A percentile compares a stretch with the other conserved stretches of the same genome.
Evolutionary conservation across 1,140 invertebrate species (phyloP).

Genomic region (Drosophila subobscura): DNA sequence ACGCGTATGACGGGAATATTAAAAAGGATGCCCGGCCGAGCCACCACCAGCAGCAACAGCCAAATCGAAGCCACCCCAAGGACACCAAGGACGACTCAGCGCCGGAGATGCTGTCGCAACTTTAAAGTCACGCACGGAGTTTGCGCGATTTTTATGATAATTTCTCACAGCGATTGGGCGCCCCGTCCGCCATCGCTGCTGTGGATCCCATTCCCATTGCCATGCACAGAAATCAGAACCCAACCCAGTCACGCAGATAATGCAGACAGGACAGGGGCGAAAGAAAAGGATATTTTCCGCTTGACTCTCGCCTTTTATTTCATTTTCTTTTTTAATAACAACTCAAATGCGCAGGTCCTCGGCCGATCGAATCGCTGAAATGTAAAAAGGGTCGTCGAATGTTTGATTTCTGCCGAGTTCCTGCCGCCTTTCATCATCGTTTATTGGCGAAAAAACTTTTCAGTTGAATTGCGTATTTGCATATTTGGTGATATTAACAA

Average conservation of each 20-base stretch:
- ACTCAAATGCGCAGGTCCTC: constrained; percentile 55
- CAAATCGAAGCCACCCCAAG: constrained; percentile 27
- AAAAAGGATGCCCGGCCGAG: constrained; percentile 57
- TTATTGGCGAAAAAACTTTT: constrained; percentile 62
- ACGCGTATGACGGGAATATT: constrained; percentile 79
- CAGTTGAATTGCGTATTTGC: constrained; percentile 69
- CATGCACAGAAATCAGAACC: neutral
- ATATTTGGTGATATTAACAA: constrained; percentile 71
- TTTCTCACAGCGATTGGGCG: constrained; percentile 68
- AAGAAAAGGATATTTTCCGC: constrained; percentile 54
- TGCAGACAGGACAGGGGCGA: neutral
- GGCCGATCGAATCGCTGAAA: constrained; percentile 58
- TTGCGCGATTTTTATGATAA: constrained; percentile 81
- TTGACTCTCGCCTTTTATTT: constrained; percentile 25
- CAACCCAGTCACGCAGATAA: constrained; percentile 22
- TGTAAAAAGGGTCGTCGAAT: constrained; percentile 60
- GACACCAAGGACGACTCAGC: neutral
- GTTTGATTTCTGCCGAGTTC: constrained; percentile 5
- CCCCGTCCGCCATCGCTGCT: constrained; percentile 64
- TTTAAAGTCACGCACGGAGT: constrained; percentile 80
- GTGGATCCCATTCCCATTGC: constrained; percentile 28
- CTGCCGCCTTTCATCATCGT: constrained; percentile 38
- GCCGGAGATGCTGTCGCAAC: constrained; percentile 33
- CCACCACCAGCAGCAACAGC: constrained; percentile 45
- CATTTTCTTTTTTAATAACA: constrained; percentile 67